Evolutionary conservation across 2,797 vertebrate genomes (phyloP).

Genomic region (Nannoperca obscura): DNA sequence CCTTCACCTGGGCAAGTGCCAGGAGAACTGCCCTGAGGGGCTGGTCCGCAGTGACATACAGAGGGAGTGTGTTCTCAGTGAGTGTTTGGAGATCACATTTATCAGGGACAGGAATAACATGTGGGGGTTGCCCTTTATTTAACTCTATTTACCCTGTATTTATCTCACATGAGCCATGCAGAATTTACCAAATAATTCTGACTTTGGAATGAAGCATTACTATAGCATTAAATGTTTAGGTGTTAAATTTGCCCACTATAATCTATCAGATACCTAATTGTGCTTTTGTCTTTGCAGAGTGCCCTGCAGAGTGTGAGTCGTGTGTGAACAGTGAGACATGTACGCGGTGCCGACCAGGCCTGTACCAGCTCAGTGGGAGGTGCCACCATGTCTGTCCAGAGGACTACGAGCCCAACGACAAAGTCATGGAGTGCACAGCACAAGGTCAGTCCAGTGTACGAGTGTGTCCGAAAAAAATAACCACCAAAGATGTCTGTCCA

Average conservation of each 20-base stretch:
- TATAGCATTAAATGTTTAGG: conserved; percentile 4
- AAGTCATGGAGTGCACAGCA: conserved; percentile 92
- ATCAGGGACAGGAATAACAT: neutral
- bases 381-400: conserved; percentile 95
- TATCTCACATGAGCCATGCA: neutral
- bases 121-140: neutral
- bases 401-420: conserved; percentile 91
- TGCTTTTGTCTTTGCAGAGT: conserved; percentile 85
- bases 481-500: neutral
- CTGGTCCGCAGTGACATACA: conserved; percentile 92
- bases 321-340: conserved; percentile 95
- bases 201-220: neutral
- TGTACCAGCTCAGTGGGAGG: conserved; percentile 93
- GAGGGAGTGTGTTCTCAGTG: conserved; percentile 91
- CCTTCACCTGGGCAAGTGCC: conserved; percentile 96
- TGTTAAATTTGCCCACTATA: neutral
- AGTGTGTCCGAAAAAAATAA: conserved; percentile 1
- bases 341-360: conserved; percentile 91
- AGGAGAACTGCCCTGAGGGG: conserved; percentile 95
- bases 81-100: conserved; percentile 62
- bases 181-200: neutral
- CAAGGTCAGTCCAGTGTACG: conserved; percentile 85
- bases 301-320: conserved; percentile 94
- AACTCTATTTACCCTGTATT: conserved; percentile 1
- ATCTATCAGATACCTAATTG: conserved; percentile 3